phyloP scores from a whole-genome alignment of 1,140 invertebrate species.

The Saccostrea echinata region DNA sequence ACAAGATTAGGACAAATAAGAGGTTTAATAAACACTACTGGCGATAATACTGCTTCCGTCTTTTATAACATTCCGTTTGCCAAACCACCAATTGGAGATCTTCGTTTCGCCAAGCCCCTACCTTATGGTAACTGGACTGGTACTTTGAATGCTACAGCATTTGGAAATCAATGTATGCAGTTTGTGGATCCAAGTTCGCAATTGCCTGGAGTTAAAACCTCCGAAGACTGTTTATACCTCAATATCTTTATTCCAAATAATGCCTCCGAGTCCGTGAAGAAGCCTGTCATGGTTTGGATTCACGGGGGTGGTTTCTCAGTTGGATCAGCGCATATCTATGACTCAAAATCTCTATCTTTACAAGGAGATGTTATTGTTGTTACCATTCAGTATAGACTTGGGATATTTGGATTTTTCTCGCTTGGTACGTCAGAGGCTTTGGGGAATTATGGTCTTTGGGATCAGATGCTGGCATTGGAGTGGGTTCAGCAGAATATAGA shows the following conservation, averaged over 20 bases:
- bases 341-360: constrained; percentile 88
- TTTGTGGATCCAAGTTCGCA: background rate
- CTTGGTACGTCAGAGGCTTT: constrained; percentile 45
- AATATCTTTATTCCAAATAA: constrained; percentile 89
- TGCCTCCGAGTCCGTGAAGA: background rate
- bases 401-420: constrained; percentile 89
- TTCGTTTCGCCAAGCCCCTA: constrained; percentile 88
- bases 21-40: background rate
- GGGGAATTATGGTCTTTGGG: constrained; percentile 80
- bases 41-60: constrained; percentile 64
- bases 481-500: constrained; percentile 91
- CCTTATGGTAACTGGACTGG: constrained; percentile 82
- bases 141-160: background rate
- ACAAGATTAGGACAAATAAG: background rate
- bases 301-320: constrained; percentile 96
- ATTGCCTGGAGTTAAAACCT: background rate
- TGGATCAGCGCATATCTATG: constrained; percentile 94
- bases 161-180: background rate
- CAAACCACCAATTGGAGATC: constrained; percentile 91
- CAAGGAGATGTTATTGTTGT: constrained; percentile 90
- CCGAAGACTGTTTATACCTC: constrained; percentile 95
- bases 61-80: constrained; percentile 95
- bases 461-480: constrained; percentile 90
- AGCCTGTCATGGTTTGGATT: constrained; percentile 94
- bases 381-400: constrained; percentile 86